phyloP scores from a whole-genome alignment of 2,888 invertebrate species.

The Caprella mutica region DNA sequence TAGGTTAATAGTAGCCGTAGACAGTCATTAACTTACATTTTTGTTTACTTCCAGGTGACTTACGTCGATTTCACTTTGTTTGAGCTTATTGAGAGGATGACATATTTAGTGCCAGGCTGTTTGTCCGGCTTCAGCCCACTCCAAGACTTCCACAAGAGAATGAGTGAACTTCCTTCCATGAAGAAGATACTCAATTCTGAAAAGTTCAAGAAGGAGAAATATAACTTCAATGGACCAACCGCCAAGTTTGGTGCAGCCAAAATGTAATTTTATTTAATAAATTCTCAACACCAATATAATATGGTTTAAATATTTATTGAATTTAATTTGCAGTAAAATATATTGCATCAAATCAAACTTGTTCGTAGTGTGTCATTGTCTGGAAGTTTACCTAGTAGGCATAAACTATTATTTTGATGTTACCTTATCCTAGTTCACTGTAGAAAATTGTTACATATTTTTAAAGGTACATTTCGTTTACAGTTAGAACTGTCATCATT shows the following conservation, averaged over 20 bases:
- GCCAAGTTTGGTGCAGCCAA: constrained; percentile 38
- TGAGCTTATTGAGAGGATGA: constrained; percentile 41
- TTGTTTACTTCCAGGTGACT: constrained; percentile 37
- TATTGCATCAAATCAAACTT: no score
- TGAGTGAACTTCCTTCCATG: constrained; percentile 39
- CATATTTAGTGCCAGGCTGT: constrained; percentile 38
- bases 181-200: constrained; percentile 38
- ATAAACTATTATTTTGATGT: no score
- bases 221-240: constrained; percentile 38
- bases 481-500: no score
- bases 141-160: constrained; percentile 38
- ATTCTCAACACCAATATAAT: no score
- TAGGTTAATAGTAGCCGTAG: neutral
- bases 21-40: neutral
- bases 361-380: no score
- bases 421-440: no score
- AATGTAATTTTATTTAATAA: no score
- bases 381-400: no score
- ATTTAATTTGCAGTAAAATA: no score
- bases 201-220: constrained; percentile 36
- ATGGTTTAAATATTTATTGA: no score
- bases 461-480: no score
- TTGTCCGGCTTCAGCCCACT: constrained; percentile 40
- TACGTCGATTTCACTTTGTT: constrained; percentile 42
- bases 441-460: no score